Base-by-base conservation (phyloP, 2,888 invertebrate genomes). In the Zele albiditarsus region DNA sequence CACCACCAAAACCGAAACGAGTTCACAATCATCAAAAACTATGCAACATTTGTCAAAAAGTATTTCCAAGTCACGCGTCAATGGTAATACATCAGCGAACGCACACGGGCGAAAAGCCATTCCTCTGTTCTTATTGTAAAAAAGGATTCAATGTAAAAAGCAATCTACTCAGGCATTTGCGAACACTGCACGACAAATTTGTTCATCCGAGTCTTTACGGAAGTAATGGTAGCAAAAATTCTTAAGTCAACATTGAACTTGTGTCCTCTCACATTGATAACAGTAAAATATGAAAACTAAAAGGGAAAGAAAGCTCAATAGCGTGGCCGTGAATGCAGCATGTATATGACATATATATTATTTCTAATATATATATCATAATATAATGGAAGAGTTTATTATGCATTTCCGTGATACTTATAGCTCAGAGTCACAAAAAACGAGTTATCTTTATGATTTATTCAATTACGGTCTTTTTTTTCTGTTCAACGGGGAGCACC, bases 121-220 rank as follows among this genome's bases (percentile, higher is more conserved):
- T 94, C 89, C 91, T 93, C 67, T 95, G 95, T 90, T 93, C 93
- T 25, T 91, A 93, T 67, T 95, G 95, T 90, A 93, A 93, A 90
- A 95, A 95, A 86, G 94, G 94, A 3, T 95, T 95, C 90, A 94
- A 94, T 89, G 95, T 95, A 79, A 95, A 95, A 87, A 95, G 94
- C 78, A 95, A 95, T 89, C 89, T 94, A 78, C 87, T 94, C 79
- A 92, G 95, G 79, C 95, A 95, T 87, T 89, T 95, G 86, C 92
- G 95, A 87, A 94, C 95, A 42, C 89, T 95, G 78, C 95, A 95
- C 90, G 94, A 94, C 88, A 93, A 93, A 89, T 91, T 93, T 77
- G 90, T 92, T 75, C 90, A 90, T 81, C 90, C 90, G 33, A 89
- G 86, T 82, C 85, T 87, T 20, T 89, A 88, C 76, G 89, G 89